Evolutionary conservation across 2,888 invertebrate genomes (phyloP).

Genomic region (Euclidia mi): DNA sequence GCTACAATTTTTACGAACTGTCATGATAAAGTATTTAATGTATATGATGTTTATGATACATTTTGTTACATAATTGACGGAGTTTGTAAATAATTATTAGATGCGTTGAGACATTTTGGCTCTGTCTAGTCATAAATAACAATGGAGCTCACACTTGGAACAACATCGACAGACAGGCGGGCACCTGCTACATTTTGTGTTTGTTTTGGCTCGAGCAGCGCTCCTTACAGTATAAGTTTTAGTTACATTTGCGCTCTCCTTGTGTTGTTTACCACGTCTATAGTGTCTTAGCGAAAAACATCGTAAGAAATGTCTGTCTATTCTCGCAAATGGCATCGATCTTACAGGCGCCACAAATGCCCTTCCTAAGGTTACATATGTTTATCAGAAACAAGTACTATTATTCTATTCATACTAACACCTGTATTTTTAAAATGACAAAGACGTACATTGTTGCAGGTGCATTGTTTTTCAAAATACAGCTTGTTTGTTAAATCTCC

Average conservation of each 20-base stretch:
- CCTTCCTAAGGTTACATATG: no score
- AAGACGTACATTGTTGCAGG: no score
- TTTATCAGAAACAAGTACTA: no score
- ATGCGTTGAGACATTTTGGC: conserved; percentile 1
- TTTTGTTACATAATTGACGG: neutral
- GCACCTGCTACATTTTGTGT: conserved; percentile 52
- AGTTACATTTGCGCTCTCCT: neutral
- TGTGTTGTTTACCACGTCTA: no score
- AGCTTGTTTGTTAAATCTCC: neutral
- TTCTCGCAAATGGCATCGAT: no score
- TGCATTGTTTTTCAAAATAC: conserved; percentile 1
- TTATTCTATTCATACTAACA: no score
- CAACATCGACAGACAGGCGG: conserved; percentile 61
- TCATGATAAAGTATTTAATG: no score
- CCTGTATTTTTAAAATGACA: neutral
- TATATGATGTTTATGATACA: neutral
- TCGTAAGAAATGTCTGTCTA: no score
- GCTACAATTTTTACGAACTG: no score
- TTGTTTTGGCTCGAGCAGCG: conserved; percentile 39
- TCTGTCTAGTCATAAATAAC: conserved; percentile 27
- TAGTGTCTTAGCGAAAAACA: no score
- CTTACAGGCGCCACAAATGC: no score
- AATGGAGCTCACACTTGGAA: conserved; percentile 44
- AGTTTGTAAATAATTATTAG: conserved; percentile 6
- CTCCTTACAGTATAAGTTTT: neutral